Percentiles rank a stretch among this genome's conserved stretches.
These are phyloP conservation scores for Drosophila lini DNA, from an alignment of 1,140 invertebrate species.

Conservation along the genomic window DNA sequence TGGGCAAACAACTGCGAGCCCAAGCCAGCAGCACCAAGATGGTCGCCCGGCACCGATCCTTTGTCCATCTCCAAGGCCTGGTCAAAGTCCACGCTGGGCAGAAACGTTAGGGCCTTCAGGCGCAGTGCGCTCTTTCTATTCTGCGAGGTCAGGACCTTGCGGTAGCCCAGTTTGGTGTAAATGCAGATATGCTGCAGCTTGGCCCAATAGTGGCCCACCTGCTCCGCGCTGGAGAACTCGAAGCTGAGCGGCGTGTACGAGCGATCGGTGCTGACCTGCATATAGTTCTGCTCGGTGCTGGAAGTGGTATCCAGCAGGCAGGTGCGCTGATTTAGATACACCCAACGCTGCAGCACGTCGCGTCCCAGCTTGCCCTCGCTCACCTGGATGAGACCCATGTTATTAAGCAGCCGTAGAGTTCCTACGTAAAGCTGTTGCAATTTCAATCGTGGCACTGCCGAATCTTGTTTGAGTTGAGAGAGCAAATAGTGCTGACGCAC, in stretches of 20 bases:
- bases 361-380: slow-evolving; percentile 87
- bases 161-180: slow-evolving; percentile 88
- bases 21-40: slow-evolving; percentile 89
- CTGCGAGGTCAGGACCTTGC: slow-evolving; percentile 32
- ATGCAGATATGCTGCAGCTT: slow-evolving; percentile 89
- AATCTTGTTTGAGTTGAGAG: slow-evolving; percentile 74
- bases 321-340: slow-evolving; percentile 88
- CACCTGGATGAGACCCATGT: slow-evolving; percentile 89
- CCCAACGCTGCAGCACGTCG: slow-evolving; percentile 87
- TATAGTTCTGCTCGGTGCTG: slow-evolving; percentile 86
- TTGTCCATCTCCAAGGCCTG: slow-evolving; percentile 61
- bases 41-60: slow-evolving; percentile 89
- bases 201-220: slow-evolving; percentile 90
- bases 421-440: slow-evolving; percentile 89
- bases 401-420: slow-evolving; percentile 86
- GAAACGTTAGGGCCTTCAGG: slow-evolving; percentile 40
- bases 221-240: slow-evolving; percentile 86
- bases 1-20: slow-evolving; percentile 90
- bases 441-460: slow-evolving; percentile 53
- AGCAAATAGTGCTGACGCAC: slow-evolving; percentile 88
- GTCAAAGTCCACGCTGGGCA: slow-evolving; percentile 54
- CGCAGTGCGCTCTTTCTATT: slow-evolving; percentile 12
- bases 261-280: slow-evolving; percentile 86
- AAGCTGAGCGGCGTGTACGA: slow-evolving; percentile 86
- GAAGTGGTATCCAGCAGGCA: slow-evolving; percentile 89